phyloP scores from a whole-genome alignment of 2,113 vertebrate genomes.

The Semnornis frantzii region DNA sequence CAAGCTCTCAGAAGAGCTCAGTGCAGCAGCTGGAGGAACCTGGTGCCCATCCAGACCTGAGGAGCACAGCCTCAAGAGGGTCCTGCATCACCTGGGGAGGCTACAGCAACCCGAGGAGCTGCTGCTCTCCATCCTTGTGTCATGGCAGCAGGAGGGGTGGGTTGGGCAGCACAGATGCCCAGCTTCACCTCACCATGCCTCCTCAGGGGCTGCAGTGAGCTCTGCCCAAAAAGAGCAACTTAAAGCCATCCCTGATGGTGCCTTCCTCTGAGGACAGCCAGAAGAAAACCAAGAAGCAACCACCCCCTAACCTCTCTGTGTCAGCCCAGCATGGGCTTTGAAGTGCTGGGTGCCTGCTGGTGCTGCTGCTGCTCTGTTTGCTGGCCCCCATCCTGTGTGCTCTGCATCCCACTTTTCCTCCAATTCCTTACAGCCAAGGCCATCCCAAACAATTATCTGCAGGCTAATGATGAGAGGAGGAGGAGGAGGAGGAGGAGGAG shows the following conservation, averaged over 20 bases:
- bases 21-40: neutral
- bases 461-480: neutral
- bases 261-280: neutral
- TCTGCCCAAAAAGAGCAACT: neutral
- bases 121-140: neutral
- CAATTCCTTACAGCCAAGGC: neutral
- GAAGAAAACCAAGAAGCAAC: neutral
- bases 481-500: neutral
- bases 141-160: rapidly evolving
- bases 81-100: neutral
- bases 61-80: neutral
- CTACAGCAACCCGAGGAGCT: neutral
- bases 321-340: neutral
- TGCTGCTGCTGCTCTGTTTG: neutral
- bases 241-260: neutral
- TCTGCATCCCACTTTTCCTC: neutral
- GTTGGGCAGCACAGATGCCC: no score
- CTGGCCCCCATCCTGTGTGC: rapidly evolving
- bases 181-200: no score
- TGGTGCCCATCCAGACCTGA: neutral
- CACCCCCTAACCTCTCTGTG: neutral
- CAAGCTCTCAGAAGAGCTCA: rapidly evolving
- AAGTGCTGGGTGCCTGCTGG: rapidly evolving
- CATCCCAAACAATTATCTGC: neutral
- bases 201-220: no score